Evolutionary conservation across 2,113 vertebrate genomes (phyloP).

Genomic region (Rhea pennata): DNA sequence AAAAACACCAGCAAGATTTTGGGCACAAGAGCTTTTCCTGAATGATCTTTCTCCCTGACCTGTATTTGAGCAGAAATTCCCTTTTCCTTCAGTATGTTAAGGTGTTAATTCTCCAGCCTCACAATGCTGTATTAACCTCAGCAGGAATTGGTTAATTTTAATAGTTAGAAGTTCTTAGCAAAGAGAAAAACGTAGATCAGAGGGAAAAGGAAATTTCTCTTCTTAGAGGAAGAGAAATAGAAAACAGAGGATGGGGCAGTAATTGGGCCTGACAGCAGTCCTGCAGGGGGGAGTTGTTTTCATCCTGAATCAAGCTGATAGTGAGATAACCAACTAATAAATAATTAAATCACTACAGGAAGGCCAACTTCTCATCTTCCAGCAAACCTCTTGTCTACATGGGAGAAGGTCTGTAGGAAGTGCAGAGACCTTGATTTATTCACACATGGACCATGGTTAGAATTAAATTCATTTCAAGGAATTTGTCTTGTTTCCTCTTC

Average conservation of each 20-base stretch:
- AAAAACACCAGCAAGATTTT: not conserved
- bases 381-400: not conserved
- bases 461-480: not conserved
- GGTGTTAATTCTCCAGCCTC: not conserved
- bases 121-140: not conserved
- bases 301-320: not conserved
- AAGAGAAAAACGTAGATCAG: not conserved
- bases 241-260: not conserved
- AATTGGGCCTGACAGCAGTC: not conserved
- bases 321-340: not conserved
- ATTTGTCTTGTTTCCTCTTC: not conserved
- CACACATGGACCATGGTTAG: not conserved
- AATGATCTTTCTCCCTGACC: not conserved
- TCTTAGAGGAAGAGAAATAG: not conserved
- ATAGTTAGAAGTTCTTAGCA: not conserved
- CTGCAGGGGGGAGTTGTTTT: not conserved
- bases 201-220: not conserved
- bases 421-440: not conserved
- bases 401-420: not conserved
- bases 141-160: not conserved
- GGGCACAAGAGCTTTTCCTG: not conserved
- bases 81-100: not conserved
- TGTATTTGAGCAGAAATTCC: not conserved
- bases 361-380: not conserved
- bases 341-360: not conserved